Evolutionary conservation across 2,113 vertebrate species (phyloP).

Genomic region (Bubo bubo): DNA sequence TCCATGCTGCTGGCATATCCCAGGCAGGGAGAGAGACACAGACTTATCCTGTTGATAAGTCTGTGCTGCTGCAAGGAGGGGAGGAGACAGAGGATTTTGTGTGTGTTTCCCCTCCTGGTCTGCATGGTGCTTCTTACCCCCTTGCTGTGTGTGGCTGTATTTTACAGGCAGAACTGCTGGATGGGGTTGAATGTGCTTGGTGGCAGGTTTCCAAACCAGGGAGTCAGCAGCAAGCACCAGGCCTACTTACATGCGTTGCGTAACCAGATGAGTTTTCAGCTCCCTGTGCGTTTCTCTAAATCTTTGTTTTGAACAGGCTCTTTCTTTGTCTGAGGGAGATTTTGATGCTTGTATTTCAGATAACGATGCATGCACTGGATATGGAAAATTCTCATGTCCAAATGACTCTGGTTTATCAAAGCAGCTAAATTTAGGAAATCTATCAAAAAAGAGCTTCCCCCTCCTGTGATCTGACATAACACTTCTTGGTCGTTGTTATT

Average conservation of each 20-base stretch:
- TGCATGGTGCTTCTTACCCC: background rate
- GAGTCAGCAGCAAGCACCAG: background rate
- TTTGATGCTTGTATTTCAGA: conserved; percentile 5
- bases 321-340: background rate
- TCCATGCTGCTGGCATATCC: background rate
- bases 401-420: background rate
- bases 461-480: conserved; percentile 7
- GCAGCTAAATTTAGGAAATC: background rate
- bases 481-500: background rate
- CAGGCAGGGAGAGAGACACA: background rate
- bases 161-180: background rate
- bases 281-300: background rate
- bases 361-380: background rate
- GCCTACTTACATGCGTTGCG: background rate
- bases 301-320: background rate
- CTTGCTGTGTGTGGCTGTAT: background rate
- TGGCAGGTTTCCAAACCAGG: conserved; percentile 31
- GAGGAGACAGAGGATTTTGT: background rate
- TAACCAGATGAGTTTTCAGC: conserved; percentile 32
- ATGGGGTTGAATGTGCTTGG: background rate
- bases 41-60: background rate
- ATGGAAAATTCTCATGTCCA: background rate
- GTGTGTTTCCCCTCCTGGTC: background rate
- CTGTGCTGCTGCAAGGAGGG: background rate
- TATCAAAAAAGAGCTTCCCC: background rate